Percentiles rank a stretch among this genome's conserved stretches.
Conservation (phyloP, 2,888 invertebrate genomes). For the Parochlus steinenii region DNA sequence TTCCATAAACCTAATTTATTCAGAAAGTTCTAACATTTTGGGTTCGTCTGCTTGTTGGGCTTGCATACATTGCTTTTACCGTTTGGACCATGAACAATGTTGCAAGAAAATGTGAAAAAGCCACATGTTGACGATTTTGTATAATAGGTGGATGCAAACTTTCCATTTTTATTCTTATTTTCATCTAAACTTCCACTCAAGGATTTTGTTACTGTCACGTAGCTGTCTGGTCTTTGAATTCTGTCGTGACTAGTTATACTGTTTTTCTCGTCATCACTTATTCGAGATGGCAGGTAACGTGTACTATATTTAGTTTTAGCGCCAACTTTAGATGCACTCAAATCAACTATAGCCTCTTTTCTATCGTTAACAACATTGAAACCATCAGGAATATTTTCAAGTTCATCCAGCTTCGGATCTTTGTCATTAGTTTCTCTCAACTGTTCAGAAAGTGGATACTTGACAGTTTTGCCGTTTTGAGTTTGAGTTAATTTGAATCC, state of each 20-base stretch:
- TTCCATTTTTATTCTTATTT: slow-evolving; percentile 46
- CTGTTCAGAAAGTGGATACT: slow-evolving; percentile 13
- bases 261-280: slow-evolving; percentile 6
- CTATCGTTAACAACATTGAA: slow-evolving; percentile 24
- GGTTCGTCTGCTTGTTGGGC: slow-evolving; percentile 60
- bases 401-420: too few species aligned
- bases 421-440: slow-evolving; percentile 19
- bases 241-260: slow-evolving; percentile 20
- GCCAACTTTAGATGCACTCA: slow-evolving; percentile 20
- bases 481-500: slow-evolving; percentile 25
- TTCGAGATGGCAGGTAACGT: slow-evolving; percentile 7
- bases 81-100: slow-evolving; percentile 58
- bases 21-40: slow-evolving; percentile 35
- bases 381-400: slow-evolving; percentile 26
- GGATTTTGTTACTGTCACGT: slow-evolving; percentile 64
- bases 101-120: slow-evolving; percentile 73
- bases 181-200: slow-evolving; percentile 54
- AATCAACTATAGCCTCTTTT: slow-evolving; percentile 28
- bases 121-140: slow-evolving; percentile 78
- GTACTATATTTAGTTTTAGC: slow-evolving; percentile 11
- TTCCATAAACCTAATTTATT: neutral
- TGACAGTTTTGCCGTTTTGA: slow-evolving; percentile 23
- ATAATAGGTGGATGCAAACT: slow-evolving; percentile 62
- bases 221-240: slow-evolving; percentile 38
- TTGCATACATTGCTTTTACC: slow-evolving; percentile 67